phyloP scores from a whole-genome alignment of 2,113 vertebrate species.

The Greenwoodochromis staneri region DNA sequence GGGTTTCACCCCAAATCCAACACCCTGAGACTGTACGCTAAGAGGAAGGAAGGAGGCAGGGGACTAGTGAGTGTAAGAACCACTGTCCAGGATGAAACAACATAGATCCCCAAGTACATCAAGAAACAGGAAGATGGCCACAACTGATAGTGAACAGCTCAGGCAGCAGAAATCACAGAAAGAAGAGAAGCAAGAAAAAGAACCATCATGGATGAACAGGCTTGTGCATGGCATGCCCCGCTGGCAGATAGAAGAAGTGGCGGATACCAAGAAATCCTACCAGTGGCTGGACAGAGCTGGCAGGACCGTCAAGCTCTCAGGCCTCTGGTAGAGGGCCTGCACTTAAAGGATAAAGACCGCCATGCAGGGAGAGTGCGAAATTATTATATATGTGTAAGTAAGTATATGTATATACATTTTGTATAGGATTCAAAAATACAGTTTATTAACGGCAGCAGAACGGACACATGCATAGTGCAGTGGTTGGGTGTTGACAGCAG shows the following conservation, averaged over 20 bases:
- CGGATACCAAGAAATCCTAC: not conserved
- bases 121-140: not conserved
- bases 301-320: not conserved
- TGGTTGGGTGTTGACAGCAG: not conserved
- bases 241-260: not conserved
- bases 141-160: not conserved
- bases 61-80: not conserved
- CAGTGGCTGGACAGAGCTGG: not conserved
- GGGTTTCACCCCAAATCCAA: not conserved
- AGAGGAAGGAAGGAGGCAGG: not conserved
- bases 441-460: not conserved
- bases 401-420: not conserved
- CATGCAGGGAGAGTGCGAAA: not conserved
- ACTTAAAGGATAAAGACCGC: not conserved
- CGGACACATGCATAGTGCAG: not conserved
- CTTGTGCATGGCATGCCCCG: not conserved
- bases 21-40: not conserved
- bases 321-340: not conserved
- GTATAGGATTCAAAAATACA: not conserved
- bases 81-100: not conserved
- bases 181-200: not conserved
- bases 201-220: not conserved
- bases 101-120: not conserved
- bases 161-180: not conserved
- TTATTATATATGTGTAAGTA: not conserved